Base-by-base conservation (phyloP, 2,797 vertebrate genomes). In the Harpagifer antarcticus region DNA sequence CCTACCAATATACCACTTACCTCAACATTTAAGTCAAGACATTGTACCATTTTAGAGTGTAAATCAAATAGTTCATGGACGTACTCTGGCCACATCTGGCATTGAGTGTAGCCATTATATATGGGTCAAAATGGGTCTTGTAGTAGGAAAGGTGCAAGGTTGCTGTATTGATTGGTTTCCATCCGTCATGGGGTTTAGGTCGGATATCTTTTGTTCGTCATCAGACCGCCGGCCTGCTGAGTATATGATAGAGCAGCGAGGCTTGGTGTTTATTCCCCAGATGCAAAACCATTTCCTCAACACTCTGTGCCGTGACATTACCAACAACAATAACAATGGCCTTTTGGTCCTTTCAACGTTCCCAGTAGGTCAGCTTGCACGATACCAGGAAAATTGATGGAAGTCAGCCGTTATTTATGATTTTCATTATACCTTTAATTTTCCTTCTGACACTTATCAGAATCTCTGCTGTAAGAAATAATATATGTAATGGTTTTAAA, bases 31-130 rank as follows among this genome's bases (percentile, higher is more conserved):
- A 37, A 37, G 1, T 2, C 8, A 37, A 37, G 33, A 78, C 57
- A 76, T 45, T 66, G 33, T 8, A 37, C 8, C 33, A 9, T 37
- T 60, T 78, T 53, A 81, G 72, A 72, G 17, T 20, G 64, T 84
- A 74, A 75, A 75, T 52, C 19, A 62, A 43, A 69, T 45, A 53
- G 56, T n/a, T 45, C 4, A 6, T 1, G 13, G n/a, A 8, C 8
- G 33, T 37, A 8, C 33, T 5, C 17, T 4, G 5, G 54, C 14
- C 11, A 57, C 19, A 56, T 48, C 3, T 45, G 48, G 19, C 9
- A 49, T 33, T 69, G 37, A 23, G 17, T 15, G 14, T 10, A 44
- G 27, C n/a, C 12, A 37, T 37, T 2, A 37, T 37, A 37, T 37
- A 37, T 9, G 33, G 33, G 33, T 37, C 33, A 37, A 37, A 37